Base-by-base conservation (phyloP, 2,888 invertebrate genomes). In the Opisthograptis luteolata region DNA sequence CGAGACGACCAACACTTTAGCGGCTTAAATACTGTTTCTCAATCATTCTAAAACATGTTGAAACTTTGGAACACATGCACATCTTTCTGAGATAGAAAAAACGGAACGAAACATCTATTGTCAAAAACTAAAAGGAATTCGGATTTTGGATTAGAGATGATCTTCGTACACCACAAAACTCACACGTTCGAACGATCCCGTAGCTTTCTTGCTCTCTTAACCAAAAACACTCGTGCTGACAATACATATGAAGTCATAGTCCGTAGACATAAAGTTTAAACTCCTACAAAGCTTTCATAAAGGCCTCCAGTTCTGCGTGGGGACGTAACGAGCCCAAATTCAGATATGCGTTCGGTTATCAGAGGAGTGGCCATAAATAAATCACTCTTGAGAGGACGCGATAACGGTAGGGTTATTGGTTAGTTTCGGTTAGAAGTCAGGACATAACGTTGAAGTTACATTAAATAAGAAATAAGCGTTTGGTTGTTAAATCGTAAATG, bases 361-460 rank as follows among this genome's bases (percentile, higher is more conserved):
- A 64, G 66, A 62, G 67, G 66, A 64, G 63, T 62, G 60, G 62
- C 65, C 71, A 76, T 80, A 79, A 81, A 84, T 79, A 79, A 80
- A 81, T 78, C 75, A 72, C 75, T 72, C 67, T 70, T 53, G 66
- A 64, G 69, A 68, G 66, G 58, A 62, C 54, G 63, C 73, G 81
- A 84, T 81, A 82, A 74, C 66, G 66, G 61, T 51, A 54, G 63
- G 68, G 68, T 74, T 73, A 74, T 72, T 68, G 67, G 65, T 71
- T 60, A 59, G 19, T 13, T 17, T 37, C 41, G 58, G 57, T 56
- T 55, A 36, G 49, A 39, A 58, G 57, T 56, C 53, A 36, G 49
- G 37, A 48, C 34, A 44, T 34, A 7, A 35, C 14, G 31, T 43
- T 22, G 8, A 31, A 36, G 19, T 20, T 39, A 14, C 10, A 20